phyloP scores from a whole-genome alignment of 2,113 vertebrate species.

The Trogon melanurus region DNA sequence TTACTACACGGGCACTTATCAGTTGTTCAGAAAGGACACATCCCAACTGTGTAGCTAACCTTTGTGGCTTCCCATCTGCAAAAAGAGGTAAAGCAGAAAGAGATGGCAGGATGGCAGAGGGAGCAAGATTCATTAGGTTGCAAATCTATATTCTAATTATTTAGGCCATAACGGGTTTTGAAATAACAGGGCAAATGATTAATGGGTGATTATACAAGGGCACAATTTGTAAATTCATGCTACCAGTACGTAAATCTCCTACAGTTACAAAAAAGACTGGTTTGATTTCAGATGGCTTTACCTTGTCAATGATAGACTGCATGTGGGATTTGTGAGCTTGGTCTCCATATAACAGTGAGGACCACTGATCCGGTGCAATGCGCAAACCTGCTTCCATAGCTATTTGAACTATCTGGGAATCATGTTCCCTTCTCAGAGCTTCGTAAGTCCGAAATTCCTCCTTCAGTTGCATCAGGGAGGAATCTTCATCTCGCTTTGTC shows the following conservation, averaged over 20 bases:
- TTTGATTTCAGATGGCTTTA: conserved; percentile 64
- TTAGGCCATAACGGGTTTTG: neutral
- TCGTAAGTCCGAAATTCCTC: conserved; percentile 97
- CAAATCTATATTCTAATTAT: neutral
- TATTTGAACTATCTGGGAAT: conserved; percentile 98
- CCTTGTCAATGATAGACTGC: conserved; percentile 99
- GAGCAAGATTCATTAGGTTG: neutral
- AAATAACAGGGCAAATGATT: neutral
- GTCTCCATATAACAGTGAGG: conserved; percentile 95
- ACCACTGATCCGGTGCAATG: conserved; percentile 99
- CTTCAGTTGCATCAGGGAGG: conserved; percentile 97
- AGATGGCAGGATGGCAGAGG: neutral
- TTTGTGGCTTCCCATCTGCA: neutral
- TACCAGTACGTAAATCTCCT: neutral
- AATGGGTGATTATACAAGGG: accelerated
- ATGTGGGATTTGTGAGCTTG: conserved; percentile 99
- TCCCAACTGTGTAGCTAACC: neutral
- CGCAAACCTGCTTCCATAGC: conserved; percentile 98
- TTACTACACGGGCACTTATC: neutral
- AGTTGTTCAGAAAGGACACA: neutral
- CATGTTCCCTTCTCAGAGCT: conserved; percentile 93
- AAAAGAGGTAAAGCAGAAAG: neutral
- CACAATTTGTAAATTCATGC: neutral
- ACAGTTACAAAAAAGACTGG: neutral
- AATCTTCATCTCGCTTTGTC: conserved; percentile 97